Conservation (phyloP, 2,797 vertebrate species). For the Otus scops region DNA sequence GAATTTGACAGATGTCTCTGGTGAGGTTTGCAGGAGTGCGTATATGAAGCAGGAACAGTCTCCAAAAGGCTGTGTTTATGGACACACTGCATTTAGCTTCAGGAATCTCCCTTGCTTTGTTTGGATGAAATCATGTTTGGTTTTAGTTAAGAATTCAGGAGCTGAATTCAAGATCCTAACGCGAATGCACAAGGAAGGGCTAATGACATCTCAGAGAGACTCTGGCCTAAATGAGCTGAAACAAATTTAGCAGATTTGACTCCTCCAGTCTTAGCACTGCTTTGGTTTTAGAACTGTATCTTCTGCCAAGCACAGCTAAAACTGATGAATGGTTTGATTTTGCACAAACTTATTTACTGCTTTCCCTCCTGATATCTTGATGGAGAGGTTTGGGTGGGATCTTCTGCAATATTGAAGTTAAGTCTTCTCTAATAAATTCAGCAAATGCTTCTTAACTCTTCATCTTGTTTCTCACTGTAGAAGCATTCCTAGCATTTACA, state of each 20-base stretch:
- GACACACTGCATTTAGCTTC: conserved; percentile 4
- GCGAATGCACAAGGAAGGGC: neutral
- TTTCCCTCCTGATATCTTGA: neutral
- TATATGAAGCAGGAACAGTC: neutral
- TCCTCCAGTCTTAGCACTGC: neutral
- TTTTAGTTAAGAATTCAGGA: conserved; percentile 40
- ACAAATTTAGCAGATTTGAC: neutral
- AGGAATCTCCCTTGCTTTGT: conserved; percentile 58
- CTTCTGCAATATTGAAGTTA: neutral
- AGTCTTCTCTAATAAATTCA: neutral
- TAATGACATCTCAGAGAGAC: neutral
- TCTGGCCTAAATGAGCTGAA: neutral
- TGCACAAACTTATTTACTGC: neutral
- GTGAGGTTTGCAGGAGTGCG: neutral
- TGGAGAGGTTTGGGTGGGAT: neutral
- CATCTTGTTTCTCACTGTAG: neutral
- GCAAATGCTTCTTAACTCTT: neutral
- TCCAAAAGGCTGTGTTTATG: neutral
- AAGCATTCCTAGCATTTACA: neutral
- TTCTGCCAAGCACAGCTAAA: neutral
- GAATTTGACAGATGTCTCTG: neutral
- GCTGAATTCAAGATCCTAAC: neutral
- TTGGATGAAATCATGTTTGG: conserved; percentile 30
- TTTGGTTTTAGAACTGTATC: neutral
- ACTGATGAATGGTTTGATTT: neutral